phyloP scores from a whole-genome alignment of 2,113 vertebrate species.

The Raja brachyura region DNA sequence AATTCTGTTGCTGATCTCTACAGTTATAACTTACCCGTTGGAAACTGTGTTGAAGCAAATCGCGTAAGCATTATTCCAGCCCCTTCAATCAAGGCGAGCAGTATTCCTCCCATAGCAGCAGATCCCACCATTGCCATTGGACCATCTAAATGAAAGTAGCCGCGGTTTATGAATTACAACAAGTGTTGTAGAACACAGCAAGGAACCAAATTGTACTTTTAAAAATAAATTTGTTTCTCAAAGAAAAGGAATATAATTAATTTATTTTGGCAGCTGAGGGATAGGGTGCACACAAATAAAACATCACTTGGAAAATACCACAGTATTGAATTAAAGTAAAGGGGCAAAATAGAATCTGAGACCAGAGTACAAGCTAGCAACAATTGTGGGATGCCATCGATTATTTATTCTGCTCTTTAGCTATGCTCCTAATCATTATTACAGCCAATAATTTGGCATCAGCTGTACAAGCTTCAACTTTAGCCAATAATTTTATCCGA shows the following conservation, averaged over 20 bases:
- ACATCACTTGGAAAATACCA: background rate
- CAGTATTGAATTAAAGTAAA: background rate
- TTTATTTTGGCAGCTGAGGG: background rate
- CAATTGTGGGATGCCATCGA: too few relatives aligned
- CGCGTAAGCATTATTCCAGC: slow-evolving; percentile 86
- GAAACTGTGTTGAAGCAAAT: slow-evolving; percentile 85
- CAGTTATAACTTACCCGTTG: slow-evolving; percentile 66
- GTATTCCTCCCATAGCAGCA: slow-evolving; percentile 87
- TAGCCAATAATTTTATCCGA: too few relatives aligned
- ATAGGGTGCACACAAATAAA: background rate
- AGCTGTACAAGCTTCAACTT: too few relatives aligned
- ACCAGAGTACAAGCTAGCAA: background rate
- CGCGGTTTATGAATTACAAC: background rate
- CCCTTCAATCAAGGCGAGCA: slow-evolving; percentile 89
- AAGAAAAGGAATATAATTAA: background rate
- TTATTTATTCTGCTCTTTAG: too few relatives aligned
- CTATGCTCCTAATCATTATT: too few relatives aligned
- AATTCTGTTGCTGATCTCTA: background rate
- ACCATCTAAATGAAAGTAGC: slow-evolving; percentile 61
- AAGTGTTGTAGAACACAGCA: background rate
- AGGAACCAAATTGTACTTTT: background rate
- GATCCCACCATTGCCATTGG: slow-evolving; percentile 91
- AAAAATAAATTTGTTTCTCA: background rate
- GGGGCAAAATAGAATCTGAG: background rate
- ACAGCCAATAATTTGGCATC: too few relatives aligned